Conservation (phyloP, 2,888 invertebrate genomes). For the Lomographa bimaculata region DNA sequence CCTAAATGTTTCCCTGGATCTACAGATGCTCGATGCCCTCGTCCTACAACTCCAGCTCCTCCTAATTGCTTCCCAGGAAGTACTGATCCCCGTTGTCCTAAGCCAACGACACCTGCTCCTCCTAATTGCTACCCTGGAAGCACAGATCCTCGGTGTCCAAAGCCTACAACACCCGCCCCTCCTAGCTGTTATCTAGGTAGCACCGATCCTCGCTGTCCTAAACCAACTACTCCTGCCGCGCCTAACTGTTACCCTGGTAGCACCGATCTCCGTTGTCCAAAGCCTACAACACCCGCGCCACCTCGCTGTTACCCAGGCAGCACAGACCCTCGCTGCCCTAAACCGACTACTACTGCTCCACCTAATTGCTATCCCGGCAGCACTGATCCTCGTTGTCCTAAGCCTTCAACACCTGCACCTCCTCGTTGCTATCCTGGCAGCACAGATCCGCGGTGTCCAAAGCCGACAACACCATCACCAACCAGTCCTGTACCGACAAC, state of each 20-base stretch:
- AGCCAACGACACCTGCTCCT: slow-evolving; percentile 36
- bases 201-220: slow-evolving; percentile 32
- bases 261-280: slow-evolving; percentile 43
- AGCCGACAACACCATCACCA: neutral
- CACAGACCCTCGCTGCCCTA: slow-evolving; percentile 34
- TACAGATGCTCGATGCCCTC: slow-evolving; percentile 51
- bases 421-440: slow-evolving; percentile 29
- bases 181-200: slow-evolving; percentile 36
- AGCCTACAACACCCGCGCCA: slow-evolving; percentile 36
- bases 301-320: slow-evolving; percentile 39
- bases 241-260: slow-evolving; percentile 49
- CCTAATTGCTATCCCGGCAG: slow-evolving; percentile 42
- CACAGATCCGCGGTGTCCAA: slow-evolving; percentile 46
- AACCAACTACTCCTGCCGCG: slow-evolving; percentile 33
- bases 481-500: slow-evolving; percentile 22
- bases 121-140: slow-evolving; percentile 42
- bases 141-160: slow-evolving; percentile 33
- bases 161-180: slow-evolving; percentile 24
- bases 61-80: slow-evolving; percentile 39
- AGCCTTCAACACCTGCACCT: slow-evolving; percentile 17
- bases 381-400: slow-evolving; percentile 44
- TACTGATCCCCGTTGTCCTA: slow-evolving; percentile 49
- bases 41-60: slow-evolving; percentile 38
- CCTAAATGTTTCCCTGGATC: slow-evolving; percentile 42
- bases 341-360: slow-evolving; percentile 46